A percentile compares a stretch with the other conserved stretches of the same genome.
These are phyloP conservation scores for Muscina levida DNA, from an alignment of 2,888 invertebrate species.

Conservation along the genomic window DNA sequence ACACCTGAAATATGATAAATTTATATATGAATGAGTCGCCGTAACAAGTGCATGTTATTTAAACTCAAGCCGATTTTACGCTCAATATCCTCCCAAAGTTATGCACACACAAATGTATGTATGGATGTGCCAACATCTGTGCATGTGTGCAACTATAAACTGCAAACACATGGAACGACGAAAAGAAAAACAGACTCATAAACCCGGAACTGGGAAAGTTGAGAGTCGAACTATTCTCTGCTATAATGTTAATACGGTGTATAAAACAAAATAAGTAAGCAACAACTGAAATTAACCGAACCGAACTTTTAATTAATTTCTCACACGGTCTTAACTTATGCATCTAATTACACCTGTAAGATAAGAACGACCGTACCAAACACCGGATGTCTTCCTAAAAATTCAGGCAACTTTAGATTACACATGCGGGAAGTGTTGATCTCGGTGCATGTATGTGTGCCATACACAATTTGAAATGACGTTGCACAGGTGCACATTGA, in stretches of 20 bases:
- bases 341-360: conserved; percentile 69
- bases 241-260: background rate
- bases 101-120: no score
- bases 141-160: conserved; percentile 33
- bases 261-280: conserved; percentile 25
- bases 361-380: conserved; percentile 29
- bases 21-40: background rate
- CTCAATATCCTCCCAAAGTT: conserved; percentile 66
- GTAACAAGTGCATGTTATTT: conserved; percentile 3
- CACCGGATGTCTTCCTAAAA: conserved; percentile 44
- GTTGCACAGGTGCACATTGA: conserved; percentile 50
- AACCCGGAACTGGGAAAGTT: conserved; percentile 43
- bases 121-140: conserved; percentile 27
- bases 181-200: conserved; percentile 26
- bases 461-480: background rate
- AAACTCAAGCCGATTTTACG: conserved; percentile 60
- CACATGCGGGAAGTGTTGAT: background rate
- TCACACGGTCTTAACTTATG: conserved; percentile 68
- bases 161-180: conserved; percentile 14
- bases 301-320: conserved; percentile 71
- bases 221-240: conserved; percentile 11
- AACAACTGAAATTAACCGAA: conserved; percentile 23
- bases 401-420: conserved; percentile 17
- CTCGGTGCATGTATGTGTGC: background rate
- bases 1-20: background rate